These are phyloP conservation scores for Apostichopus japonicus DNA, from an alignment of 35 echinoderm and acorn worm species.

Conservation along the genomic window DNA sequence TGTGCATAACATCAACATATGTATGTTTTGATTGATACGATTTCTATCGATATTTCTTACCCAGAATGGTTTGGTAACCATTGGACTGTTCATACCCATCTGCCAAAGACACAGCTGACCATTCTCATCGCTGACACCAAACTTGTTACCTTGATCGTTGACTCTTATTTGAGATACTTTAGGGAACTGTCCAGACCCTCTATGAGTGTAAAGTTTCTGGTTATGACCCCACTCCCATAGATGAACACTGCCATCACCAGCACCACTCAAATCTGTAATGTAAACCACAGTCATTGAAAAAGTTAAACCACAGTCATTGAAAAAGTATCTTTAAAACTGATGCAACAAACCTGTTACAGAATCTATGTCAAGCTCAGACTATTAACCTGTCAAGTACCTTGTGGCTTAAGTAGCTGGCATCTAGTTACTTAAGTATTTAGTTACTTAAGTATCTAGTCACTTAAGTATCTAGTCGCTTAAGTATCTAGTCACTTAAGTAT, in stretches of 20 bases:
- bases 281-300: neutral
- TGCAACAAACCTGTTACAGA: too few relatives aligned
- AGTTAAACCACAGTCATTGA: too few relatives aligned
- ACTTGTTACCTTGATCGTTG: slow-evolving; percentile 96
- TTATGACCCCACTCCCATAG: slow-evolving; percentile 98
- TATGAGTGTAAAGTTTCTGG: slow-evolving; percentile 89
- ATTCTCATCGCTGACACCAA: slow-evolving; percentile 95
- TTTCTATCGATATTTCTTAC: slow-evolving; percentile 43
- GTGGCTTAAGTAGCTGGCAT: too few relatives aligned
- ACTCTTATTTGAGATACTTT: slow-evolving; percentile 92
- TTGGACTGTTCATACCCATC: slow-evolving; percentile 84
- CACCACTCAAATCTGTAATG: slow-evolving; percentile 87
- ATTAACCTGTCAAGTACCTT: neutral
- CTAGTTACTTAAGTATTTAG: too few relatives aligned
- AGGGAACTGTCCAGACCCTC: slow-evolving; percentile 78
- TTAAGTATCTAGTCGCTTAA: too few relatives aligned
- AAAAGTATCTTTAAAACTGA: too few relatives aligned
- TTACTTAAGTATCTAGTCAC: too few relatives aligned
- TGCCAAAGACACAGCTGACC: slow-evolving; percentile 94
- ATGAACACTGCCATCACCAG: slow-evolving; percentile 91
- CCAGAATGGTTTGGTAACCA: slow-evolving; percentile 92
- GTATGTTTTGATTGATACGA: too few relatives aligned
- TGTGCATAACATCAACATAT: too few relatives aligned
- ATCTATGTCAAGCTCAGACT: too few relatives aligned
- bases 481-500: too few relatives aligned